These are phyloP conservation scores for Lontra canadensis DNA, from an alignment of 2,113 vertebrate species.

Conservation along the genomic window DNA sequence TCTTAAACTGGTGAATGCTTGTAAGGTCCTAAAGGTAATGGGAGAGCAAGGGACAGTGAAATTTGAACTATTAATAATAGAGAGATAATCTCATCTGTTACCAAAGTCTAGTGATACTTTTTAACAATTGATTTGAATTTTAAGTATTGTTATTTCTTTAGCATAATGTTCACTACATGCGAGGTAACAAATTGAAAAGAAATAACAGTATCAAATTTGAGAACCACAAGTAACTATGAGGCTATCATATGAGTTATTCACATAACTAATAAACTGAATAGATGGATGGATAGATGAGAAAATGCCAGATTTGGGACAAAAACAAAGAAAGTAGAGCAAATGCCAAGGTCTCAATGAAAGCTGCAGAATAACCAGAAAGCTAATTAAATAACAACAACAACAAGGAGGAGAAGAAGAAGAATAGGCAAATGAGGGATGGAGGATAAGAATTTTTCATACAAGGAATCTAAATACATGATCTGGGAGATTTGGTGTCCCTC, in stretches of 20 bases:
- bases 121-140: background rate
- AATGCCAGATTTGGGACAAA: background rate
- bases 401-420: background rate
- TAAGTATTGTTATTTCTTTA: slow-evolving; percentile 23
- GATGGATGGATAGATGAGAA: background rate
- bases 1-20: background rate
- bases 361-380: background rate
- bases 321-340: background rate
- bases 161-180: background rate
- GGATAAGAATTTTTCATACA: background rate
- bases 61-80: background rate
- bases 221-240: background rate
- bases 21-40: background rate
- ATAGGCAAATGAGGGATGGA: background rate
- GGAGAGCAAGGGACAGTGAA: background rate
- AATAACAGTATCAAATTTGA: background rate
- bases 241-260: background rate
- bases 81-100: background rate
- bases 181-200: background rate
- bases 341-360: background rate
- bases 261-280: background rate
- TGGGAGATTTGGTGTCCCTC: background rate
- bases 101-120: background rate
- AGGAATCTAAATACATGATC: background rate
- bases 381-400: background rate